A percentile compares a stretch with the other conserved stretches of the same genome.
Evolutionary conservation across 2,797 vertebrate genomes (phyloP).

Genomic region (Anguilla obscura): DNA sequence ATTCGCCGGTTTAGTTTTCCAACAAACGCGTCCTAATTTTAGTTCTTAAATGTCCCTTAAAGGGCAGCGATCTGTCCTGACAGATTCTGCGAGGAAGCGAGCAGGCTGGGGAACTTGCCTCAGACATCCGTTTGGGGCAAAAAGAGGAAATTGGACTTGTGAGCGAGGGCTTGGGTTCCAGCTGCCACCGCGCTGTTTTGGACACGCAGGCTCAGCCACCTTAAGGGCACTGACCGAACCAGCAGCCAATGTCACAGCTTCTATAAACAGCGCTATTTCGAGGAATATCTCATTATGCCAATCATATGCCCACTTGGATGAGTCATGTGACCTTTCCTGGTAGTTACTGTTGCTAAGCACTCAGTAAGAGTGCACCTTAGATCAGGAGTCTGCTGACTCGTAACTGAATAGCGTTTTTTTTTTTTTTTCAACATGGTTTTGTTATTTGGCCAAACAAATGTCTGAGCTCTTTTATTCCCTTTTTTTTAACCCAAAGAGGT

Average conservation of each 20-base stretch:
- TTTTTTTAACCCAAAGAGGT: not conserved
- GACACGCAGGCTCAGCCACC: no score
- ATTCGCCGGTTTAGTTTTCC: not conserved
- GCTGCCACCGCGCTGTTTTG: no score
- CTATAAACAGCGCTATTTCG: constrained; percentile 18
- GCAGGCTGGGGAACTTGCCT: not conserved
- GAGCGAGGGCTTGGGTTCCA: no score
- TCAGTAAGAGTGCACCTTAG: not conserved
- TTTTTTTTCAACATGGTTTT: not conserved
- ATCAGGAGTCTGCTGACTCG: not conserved
- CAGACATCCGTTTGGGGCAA: not conserved
- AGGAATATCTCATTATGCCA: not conserved
- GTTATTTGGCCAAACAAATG: constrained; percentile 8
- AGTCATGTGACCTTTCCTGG: not conserved
- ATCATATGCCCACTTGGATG: not conserved
- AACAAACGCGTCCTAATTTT: not conserved
- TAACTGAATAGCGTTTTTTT: constrained; percentile 4
- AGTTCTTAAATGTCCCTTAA: not conserved
- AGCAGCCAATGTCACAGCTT: not conserved
- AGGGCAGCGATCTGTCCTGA: not conserved
- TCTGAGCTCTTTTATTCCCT: not conserved
- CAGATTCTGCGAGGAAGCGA: not conserved
- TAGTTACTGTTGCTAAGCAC: not conserved
- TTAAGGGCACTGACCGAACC: not conserved
- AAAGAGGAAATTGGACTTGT: no score